Base-by-base conservation (phyloP, 1,140 invertebrate species). In the Anagrus nilaparvatae region DNA sequence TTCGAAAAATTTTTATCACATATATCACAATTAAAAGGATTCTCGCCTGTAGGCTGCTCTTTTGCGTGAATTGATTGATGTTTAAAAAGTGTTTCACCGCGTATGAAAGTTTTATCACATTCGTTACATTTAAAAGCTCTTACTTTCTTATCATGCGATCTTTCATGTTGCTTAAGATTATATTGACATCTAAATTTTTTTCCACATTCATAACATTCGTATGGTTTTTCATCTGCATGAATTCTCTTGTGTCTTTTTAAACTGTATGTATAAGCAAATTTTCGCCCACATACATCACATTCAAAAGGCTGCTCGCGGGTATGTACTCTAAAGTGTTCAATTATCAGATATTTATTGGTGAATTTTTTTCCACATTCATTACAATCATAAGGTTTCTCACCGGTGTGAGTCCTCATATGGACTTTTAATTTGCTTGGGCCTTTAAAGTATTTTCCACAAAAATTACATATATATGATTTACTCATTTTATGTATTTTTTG, bases 111-210 rank as follows among this genome's bases (percentile, higher is more conserved):
- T 44, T 79, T 75, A 33, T 81, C 78, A 53, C 82, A 85, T 14
- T 78, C 66, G 20, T 77, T 77, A 53, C 82, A 85, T 0, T 82
- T 79, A 54, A 82, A 80, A n/a, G n/a, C n/a, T n/a, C n/a, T n/a
- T n/a, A n/a, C n/a, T n/a, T n/a, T n/a, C n/a, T n/a, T n/a, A n/a
- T n/a, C n/a, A n/a, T n/a, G n/a, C n/a, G n/a, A n/a, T n/a, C n/a
- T n/a, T n/a, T n/a, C n/a, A n/a, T n/a, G n/a, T n/a, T n/a, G n/a
- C n/a, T 63, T 67, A 5, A 67, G 46, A 49, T 67, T 62, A 0
- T 64, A 66, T 43, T 66, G 65, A 8, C 63, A 50, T 0, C 63
- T 61, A 33, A 59, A 66, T 0, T 61, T 60, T 27, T 66, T 67
- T 32, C 62, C 57, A 36, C 65, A 68, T 23, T 65, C 59, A 14